phyloP scores from a whole-genome alignment of 2,113 vertebrate genomes.

The chimpanzee (Pan troglodytes) region NHGRI_mPanTro3-v2.1_pri NC_072414.2:61522001-61522500 shows the following conservation, averaged over 20 bases:
- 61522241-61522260: background rate
- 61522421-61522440: background rate
- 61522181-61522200: background rate
- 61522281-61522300: background rate
- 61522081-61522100: background rate
- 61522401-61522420: background rate
- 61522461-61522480: background rate
- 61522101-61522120: background rate
- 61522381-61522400: background rate
- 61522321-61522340: background rate
- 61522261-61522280: background rate
- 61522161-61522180: background rate
- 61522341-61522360: background rate
- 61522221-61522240: background rate
- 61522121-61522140: background rate
- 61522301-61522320: background rate
- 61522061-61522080: background rate
- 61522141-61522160: background rate
- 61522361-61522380: background rate
- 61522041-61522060: background rate
- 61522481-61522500: background rate
- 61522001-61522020: too few relatives aligned
- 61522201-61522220: background rate
- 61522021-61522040: background rate
- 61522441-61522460: background rate